Evolutionary conservation across 2,888 invertebrate species (phyloP).

Genomic region (Tyria jacobaeae): DNA sequence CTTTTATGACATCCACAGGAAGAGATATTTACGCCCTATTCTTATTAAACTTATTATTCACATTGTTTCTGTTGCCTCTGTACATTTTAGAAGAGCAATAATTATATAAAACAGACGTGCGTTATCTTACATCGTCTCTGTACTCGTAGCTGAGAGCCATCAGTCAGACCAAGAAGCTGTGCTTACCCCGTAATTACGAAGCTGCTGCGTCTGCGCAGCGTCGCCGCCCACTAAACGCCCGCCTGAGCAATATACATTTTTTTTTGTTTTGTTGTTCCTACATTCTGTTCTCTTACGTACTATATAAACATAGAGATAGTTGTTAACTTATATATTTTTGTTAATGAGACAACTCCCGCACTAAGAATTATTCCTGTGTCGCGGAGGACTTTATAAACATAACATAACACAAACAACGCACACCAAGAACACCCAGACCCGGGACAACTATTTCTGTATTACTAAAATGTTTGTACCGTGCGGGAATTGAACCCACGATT

Average conservation of each 20-base stretch:
- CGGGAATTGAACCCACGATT: too few relatives aligned
- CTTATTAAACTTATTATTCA: too few relatives aligned
- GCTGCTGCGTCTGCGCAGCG: slow-evolving; percentile 72
- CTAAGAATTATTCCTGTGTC: too few relatives aligned
- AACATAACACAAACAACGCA: too few relatives aligned
- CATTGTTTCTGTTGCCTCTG: not conserved
- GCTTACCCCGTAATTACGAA: slow-evolving; percentile 73
- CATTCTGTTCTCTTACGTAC: slow-evolving; percentile 40
- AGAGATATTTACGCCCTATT: too few relatives aligned
- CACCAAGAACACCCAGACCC: too few relatives aligned
- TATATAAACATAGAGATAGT: slow-evolving; percentile 23
- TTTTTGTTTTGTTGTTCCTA: slow-evolving; percentile 46
- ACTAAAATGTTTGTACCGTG: too few relatives aligned
- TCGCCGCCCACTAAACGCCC: slow-evolving; percentile 71
- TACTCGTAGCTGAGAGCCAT: slow-evolving; percentile 15
- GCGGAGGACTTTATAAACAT: too few relatives aligned
- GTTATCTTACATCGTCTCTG: slow-evolving; percentile 18
- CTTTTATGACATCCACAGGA: too few relatives aligned
- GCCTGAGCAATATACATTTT: slow-evolving; percentile 30
- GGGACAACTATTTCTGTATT: too few relatives aligned
- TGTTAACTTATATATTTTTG: slow-evolving; percentile 23
- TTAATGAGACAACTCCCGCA: too few relatives aligned
- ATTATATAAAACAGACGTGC: slow-evolving; percentile 3
- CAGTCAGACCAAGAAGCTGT: slow-evolving; percentile 48
- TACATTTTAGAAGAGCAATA: not conserved